Conservation (phyloP, 2,888 invertebrate genomes). For the Rotaria sp. region DNA sequence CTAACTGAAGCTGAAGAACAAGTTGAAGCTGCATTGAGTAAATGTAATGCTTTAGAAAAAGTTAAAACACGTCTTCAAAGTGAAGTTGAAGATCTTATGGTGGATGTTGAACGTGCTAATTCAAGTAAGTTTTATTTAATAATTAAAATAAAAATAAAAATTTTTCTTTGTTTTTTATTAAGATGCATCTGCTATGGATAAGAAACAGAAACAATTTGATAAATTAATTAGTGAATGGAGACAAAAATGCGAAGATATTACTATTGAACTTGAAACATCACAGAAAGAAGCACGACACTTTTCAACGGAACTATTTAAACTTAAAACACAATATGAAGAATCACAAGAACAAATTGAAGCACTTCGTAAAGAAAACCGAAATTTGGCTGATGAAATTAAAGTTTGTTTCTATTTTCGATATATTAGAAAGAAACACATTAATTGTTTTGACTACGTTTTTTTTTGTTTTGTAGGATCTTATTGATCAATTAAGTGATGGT, state of each 20-base stretch:
- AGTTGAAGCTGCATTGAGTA: slow-evolving; percentile 92
- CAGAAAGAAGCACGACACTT: slow-evolving; percentile 99
- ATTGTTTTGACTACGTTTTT: no score
- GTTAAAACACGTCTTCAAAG: slow-evolving; percentile 83
- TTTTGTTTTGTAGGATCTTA: slow-evolving; percentile 65
- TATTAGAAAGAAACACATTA: no score
- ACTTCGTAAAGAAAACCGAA: slow-evolving; percentile 97
- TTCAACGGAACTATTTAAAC: slow-evolving; percentile 97
- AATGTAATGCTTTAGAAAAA: slow-evolving; percentile 92
- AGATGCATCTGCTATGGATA: slow-evolving; percentile 78
- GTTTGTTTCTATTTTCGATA: neutral
- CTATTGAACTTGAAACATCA: slow-evolving; percentile 92
- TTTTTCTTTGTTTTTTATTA: neutral
- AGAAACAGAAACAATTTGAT: slow-evolving; percentile 99
- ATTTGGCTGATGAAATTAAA: slow-evolving; percentile 85
- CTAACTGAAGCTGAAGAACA: slow-evolving; percentile 93
- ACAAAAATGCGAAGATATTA: slow-evolving; percentile 90
- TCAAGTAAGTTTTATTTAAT: slow-evolving; percentile 57
- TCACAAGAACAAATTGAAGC: slow-evolving; percentile 93
- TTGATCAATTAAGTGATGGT: slow-evolving; percentile 98
- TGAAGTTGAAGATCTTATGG: slow-evolving; percentile 92
- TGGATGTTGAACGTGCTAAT: slow-evolving; percentile 91
- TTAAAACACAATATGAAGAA: slow-evolving; percentile 91
- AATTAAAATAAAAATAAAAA: no score
- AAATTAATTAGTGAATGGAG: slow-evolving; percentile 99